Evolutionary conservation across 2,888 invertebrate genomes (phyloP), one percentile per base, ranked within the genome.

Genomic region (Drosophila putrida): DNA sequence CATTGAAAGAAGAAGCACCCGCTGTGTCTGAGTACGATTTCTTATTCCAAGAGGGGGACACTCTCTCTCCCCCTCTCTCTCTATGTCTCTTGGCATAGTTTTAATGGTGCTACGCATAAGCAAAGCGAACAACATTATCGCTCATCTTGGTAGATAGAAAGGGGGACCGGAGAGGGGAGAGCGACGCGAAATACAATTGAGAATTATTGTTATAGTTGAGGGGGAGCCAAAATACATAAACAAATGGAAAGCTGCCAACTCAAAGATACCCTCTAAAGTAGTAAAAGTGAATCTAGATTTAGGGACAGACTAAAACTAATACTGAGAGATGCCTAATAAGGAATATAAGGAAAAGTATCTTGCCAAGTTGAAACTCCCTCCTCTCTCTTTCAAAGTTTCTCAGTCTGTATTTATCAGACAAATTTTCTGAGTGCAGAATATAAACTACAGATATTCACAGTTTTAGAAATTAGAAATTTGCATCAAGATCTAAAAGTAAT

Each of bases 31-130:
- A 20, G 33, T 39, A 44, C 10, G 41, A 54, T 47, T 59, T 33
- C 36, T 31, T 31, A 4, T 8, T 31, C 2, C 8, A 9, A n/a
- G 13, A 2, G 38, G 25, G 20, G 36, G 10, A 49, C 25, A 20
- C 20, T 20, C 20, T 20, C 20, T 20, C 1, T 20, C 20, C 2
- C 20, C 2, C 20, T 20, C 20, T 20, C 20, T 20, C 20, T 20
- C n/a, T n/a, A 20, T n/a, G 13, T 33, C 10, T 60, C 47, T 65
- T 75, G 79, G 82, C 69, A 81, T 81, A 80, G 66, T 81, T 81
- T 71, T 80, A 78, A 80, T 79, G 75, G 59, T 59, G 65, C 69
- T 73, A 70, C 70, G 78, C 78, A 71, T 72, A 76, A 73, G 51
- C 77, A 66, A 62, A 9, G 25, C 58, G 61, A 64, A 63, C 69